Conservation (phyloP, 2,797 vertebrate species). For the Phoebastria nigripes region DNA sequence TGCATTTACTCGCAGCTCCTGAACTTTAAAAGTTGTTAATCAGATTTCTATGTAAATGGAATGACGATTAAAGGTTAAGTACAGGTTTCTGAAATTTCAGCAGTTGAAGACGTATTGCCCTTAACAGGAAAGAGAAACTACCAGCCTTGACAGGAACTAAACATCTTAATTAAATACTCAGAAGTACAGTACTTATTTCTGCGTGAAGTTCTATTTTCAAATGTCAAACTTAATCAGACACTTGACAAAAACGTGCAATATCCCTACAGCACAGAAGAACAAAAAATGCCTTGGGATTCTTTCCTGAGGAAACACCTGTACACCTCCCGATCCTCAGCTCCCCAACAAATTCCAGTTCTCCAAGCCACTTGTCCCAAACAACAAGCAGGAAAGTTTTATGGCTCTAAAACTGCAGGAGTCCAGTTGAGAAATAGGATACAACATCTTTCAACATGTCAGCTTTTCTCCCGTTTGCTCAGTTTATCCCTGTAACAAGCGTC, state of each 20-base stretch:
- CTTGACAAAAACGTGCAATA: slow-evolving; percentile 64
- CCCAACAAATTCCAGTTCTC: background rate
- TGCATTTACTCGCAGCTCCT: slow-evolving; percentile 85
- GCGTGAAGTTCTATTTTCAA: slow-evolving; percentile 76
- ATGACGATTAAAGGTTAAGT: slow-evolving; percentile 81
- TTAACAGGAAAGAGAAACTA: slow-evolving; percentile 53
- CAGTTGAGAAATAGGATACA: slow-evolving; percentile 1
- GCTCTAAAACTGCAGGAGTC: background rate
- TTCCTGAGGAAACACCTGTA: slow-evolving; percentile 30
- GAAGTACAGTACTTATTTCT: slow-evolving; percentile 74
- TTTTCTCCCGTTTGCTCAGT: slow-evolving; percentile 2
- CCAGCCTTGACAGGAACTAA: slow-evolving; percentile 76
- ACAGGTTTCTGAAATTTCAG: slow-evolving; percentile 77
- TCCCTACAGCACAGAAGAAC: slow-evolving; percentile 26
- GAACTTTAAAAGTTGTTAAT: slow-evolving; percentile 93
- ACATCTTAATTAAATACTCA: slow-evolving; percentile 80
- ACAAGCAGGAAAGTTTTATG: background rate
- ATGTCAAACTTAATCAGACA: slow-evolving; percentile 82
- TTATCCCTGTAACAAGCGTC: slow-evolving; percentile 57
- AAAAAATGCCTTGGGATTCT: background rate
- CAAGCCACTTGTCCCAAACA: background rate
- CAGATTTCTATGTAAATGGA: slow-evolving; percentile 78
- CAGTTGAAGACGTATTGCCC: slow-evolving; percentile 68
- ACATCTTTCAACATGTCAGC: slow-evolving; percentile 7
- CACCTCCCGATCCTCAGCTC: background rate